Percentiles rank a stretch among this genome's conserved stretches.
phyloP scores from a whole-genome alignment of 2,888 invertebrate genomes.

The Clostera curtula region DNA sequence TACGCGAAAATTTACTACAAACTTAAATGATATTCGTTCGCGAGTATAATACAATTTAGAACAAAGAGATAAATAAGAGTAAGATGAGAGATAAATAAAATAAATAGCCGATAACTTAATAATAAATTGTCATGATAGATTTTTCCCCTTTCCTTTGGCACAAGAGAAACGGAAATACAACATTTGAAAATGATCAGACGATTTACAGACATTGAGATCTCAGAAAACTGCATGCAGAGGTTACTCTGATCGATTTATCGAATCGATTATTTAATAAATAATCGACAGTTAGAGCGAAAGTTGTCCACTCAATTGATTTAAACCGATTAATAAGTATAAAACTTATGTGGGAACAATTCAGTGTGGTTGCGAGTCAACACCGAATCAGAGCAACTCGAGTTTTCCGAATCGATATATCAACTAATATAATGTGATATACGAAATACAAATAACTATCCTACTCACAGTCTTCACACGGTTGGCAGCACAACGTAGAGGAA shows the following conservation, averaged over 20 bases:
- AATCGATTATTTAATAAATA: too few relatives aligned
- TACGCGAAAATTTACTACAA: slow-evolving; percentile 1
- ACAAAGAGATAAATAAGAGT: slow-evolving; percentile 17
- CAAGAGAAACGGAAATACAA: slow-evolving; percentile 45
- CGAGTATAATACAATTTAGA: slow-evolving; percentile 10
- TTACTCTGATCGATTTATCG: too few relatives aligned
- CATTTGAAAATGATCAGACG: slow-evolving; percentile 31
- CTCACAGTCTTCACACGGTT: slow-evolving; percentile 56
- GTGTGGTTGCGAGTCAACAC: too few relatives aligned
- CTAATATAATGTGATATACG: slow-evolving; percentile 36
- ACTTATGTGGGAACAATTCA: too few relatives aligned
- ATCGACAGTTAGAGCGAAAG: too few relatives aligned
- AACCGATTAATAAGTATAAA: too few relatives aligned
- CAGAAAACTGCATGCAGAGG: slow-evolving; percentile 63
- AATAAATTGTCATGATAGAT: slow-evolving; percentile 55
- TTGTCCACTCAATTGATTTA: too few relatives aligned
- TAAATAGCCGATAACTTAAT: slow-evolving; percentile 45
- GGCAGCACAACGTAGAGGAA: too few relatives aligned
- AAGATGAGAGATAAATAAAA: slow-evolving; percentile 41
- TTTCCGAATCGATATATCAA: slow-evolving; percentile 38
- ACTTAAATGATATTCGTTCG: slow-evolving; percentile 10
- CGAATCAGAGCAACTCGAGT: too few relatives aligned
- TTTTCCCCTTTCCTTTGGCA: slow-evolving; percentile 64
- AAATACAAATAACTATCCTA: slow-evolving; percentile 39
- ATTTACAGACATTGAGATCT: slow-evolving; percentile 56